phyloP scores from a whole-genome alignment of 2,113 vertebrate species.

The Crotalus tigris region DNA sequence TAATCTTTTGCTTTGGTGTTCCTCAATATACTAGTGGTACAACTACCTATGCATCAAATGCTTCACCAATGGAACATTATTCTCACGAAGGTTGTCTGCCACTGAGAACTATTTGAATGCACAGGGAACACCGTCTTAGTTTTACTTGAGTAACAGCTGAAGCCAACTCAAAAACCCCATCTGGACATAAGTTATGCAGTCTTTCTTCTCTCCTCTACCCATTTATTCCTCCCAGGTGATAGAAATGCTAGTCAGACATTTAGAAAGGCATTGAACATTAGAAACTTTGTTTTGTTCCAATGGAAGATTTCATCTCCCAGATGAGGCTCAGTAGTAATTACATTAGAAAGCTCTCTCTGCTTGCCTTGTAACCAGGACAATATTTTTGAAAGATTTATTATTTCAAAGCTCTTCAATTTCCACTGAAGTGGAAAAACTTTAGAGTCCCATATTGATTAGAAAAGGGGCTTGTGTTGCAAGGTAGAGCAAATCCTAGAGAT shows the following conservation, averaged over 20 bases:
- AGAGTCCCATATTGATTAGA: not conserved
- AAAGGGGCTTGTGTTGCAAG: not conserved
- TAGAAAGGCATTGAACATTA: not conserved
- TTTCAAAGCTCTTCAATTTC: not conserved
- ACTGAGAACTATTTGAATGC: not conserved
- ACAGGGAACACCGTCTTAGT: not conserved
- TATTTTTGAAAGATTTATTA: conserved; percentile 16
- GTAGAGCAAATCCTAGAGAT: not conserved
- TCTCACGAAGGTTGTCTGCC: not conserved
- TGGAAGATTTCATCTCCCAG: not conserved
- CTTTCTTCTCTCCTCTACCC: not conserved
- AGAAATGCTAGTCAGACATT: not conserved
- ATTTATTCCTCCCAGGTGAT: not conserved
- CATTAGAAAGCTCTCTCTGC: not conserved
- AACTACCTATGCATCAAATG: not conserved
- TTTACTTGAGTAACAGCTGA: not conserved
- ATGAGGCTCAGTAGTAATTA: not conserved
- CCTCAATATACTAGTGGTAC: not conserved
- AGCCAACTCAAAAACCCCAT: not conserved
- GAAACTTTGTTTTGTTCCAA: not conserved
- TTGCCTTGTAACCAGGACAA: not conserved
- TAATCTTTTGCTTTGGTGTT: not conserved
- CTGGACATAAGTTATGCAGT: too few species aligned
- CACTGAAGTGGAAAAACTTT: conserved; percentile 5
- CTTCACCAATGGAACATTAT: not conserved